Conservation (phyloP, 2,888 invertebrate species). For the Tipula vernalis region DNA sequence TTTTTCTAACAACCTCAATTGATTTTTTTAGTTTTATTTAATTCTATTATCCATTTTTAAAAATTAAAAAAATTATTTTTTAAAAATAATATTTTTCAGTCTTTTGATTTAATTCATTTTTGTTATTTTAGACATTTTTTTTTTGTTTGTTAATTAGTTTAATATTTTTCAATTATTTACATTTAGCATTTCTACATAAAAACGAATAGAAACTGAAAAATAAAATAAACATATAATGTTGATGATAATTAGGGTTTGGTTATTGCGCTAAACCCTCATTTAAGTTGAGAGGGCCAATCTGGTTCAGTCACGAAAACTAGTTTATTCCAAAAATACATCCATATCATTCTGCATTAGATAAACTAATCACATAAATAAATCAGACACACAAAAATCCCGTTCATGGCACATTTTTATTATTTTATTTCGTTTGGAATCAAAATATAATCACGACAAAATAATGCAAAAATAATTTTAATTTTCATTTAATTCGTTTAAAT, state of each 20-base stretch:
- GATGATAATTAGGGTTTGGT: neutral
- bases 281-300: neutral
- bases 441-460: neutral
- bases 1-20: neutral
- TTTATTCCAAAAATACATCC: neutral
- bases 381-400: neutral
- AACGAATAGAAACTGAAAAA: neutral
- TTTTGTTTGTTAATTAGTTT: neutral
- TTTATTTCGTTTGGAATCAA: neutral
- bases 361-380: neutral
- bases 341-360: neutral
- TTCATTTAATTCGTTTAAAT: neutral
- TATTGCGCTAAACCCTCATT: neutral
- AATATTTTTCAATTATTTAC: neutral
- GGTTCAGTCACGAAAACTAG: neutral
- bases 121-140: neutral
- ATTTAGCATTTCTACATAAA: neutral
- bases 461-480: neutral
- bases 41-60: neutral
- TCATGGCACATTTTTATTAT: neutral
- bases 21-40: neutral
- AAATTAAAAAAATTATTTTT: neutral
- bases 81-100: neutral
- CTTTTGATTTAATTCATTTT: slow-evolving; percentile 4
- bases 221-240: neutral